Evolutionary conservation across 2,113 vertebrate species (phyloP), one percentile per base, ranked within the genome.

Genomic region (Hoplias malabaricus): DNA sequence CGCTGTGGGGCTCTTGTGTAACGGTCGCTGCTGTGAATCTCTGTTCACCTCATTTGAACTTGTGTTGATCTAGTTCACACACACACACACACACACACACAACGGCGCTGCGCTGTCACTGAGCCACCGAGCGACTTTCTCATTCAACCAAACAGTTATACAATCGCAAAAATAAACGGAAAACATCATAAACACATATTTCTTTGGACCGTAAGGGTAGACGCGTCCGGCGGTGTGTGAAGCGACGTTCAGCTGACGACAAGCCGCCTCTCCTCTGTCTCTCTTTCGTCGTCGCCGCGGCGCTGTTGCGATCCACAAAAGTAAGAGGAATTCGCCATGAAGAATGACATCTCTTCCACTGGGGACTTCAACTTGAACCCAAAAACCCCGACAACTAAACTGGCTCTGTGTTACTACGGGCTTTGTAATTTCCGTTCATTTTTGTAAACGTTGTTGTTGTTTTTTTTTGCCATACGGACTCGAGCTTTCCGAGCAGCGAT

Each of bases 21-120:
- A 92, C 86, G 56, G 84, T 87, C 56, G 70, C 69, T 73, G 70
- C 69, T 73, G 59, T 77, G 80, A 81, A 79, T 78, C 82, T 23
- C 59, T 27, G 77, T 88, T 92, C 92, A 92, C 91, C 91, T 93
- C 84, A 91, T 85, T 85, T 93, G 92, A 93, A 93, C 92, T 86
- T 81, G 85, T 77, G 83, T 83, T n/a, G 87, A 89, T 89, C 86
- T 88, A 85, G 87, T 86, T 85, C 74, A 79, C 34, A n/a, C n/a
- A n/a, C n/a, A n/a, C n/a, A n/a, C n/a, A n/a, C n/a, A n/a, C n/a
- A n/a, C n/a, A n/a, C n/a, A n/a, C n/a, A n/a, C 11, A 69, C 82
- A 78, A 83, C 84, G 82, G 86, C 87, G 54, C 53, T 31, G 54
- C 12, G 72, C 59, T 78, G 88, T 77, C 85, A 80, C 86, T 66